Percentiles rank a stretch among this genome's conserved stretches.
Evolutionary conservation across 2,888 invertebrate genomes (phyloP).

Genomic region (Drosophila histrio): DNA sequence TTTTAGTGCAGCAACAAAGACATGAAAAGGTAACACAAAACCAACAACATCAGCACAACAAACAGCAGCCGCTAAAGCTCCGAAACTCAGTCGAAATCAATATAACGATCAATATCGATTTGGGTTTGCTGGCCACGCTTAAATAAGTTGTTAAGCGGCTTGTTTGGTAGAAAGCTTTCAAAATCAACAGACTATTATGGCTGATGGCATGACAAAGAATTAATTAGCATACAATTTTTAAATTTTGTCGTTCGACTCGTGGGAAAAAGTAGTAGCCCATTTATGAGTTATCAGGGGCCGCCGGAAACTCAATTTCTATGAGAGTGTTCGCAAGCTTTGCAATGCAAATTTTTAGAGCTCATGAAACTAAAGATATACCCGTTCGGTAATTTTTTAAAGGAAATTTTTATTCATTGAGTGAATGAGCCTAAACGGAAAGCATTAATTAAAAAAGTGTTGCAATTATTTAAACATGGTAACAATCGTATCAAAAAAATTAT

Average conservation of each 20-base stretch:
- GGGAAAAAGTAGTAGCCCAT: constrained; percentile 56
- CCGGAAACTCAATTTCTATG: constrained; percentile 50
- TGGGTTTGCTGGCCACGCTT: constrained; percentile 40
- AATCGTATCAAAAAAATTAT: constrained; percentile 18
- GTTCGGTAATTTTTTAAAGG: constrained; percentile 32
- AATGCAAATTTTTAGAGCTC: constrained; percentile 48
- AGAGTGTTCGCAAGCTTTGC: constrained; percentile 43
- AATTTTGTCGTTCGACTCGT: constrained; percentile 63
- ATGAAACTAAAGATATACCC: constrained; percentile 31
- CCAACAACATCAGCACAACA: constrained; percentile 1
- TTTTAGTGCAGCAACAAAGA: constrained; percentile 42
- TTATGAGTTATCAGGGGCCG: constrained; percentile 48
- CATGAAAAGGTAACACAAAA: constrained; percentile 1
- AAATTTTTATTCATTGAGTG: constrained; percentile 51
- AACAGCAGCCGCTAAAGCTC: constrained; percentile 12
- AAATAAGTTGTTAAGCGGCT: constrained; percentile 69
- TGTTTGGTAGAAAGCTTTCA: constrained; percentile 70
- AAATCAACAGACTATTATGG: constrained; percentile 67
- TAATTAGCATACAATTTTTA: constrained; percentile 73
- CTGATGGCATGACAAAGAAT: constrained; percentile 60
- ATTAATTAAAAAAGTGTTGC: background rate
- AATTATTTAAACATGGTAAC: constrained; percentile 16
- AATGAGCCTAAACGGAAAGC: constrained; percentile 26
- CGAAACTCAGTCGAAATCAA: constrained; percentile 32
- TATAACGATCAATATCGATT: constrained; percentile 36